Evolutionary conservation across 2,113 vertebrate genomes (phyloP).

Genomic region (Pollachius pollachius): DNA sequence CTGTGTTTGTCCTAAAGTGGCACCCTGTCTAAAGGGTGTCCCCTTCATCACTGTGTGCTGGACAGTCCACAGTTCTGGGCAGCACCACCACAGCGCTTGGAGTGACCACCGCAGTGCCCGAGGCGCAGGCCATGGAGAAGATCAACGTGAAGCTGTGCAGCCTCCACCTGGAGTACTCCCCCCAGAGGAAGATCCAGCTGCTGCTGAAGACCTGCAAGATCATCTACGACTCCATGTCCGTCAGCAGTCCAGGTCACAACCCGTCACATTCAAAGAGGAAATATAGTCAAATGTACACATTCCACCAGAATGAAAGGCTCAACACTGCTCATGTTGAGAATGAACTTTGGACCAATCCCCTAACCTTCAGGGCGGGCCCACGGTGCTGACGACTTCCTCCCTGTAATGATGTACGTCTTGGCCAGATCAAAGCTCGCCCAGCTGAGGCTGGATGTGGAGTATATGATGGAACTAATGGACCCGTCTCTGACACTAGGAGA

Average conservation of each 20-base stretch:
- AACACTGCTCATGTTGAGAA: no score
- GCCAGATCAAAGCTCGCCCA: constrained; percentile 84
- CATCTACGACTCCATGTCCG: constrained; percentile 95
- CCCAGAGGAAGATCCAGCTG: constrained; percentile 90
- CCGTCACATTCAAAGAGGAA: neutral
- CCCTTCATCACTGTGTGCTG: no score
- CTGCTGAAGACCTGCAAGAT: constrained; percentile 96
- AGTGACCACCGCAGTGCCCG: constrained; percentile 88
- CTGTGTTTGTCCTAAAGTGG: no score
- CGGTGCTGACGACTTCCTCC: constrained; percentile 95
- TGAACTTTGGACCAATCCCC: no score
- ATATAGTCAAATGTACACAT: no score
- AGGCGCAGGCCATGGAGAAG: constrained; percentile 85
- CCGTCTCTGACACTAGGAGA: constrained; percentile 92
- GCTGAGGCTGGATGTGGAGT: constrained; percentile 90
- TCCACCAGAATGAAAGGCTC: no score
- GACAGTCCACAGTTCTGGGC: constrained; percentile 69
- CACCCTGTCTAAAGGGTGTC: no score
- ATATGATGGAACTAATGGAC: constrained; percentile 99
- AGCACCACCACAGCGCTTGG: constrained; percentile 93
- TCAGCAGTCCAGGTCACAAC: constrained; percentile 84
- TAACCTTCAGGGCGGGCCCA: constrained; percentile 79
- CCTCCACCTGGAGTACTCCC: constrained; percentile 91
- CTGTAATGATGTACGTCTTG: constrained; percentile 96
- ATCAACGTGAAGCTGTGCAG: constrained; percentile 84